phyloP scores from a whole-genome alignment of 2,888 invertebrate species.

The Brenthis hecate region DNA sequence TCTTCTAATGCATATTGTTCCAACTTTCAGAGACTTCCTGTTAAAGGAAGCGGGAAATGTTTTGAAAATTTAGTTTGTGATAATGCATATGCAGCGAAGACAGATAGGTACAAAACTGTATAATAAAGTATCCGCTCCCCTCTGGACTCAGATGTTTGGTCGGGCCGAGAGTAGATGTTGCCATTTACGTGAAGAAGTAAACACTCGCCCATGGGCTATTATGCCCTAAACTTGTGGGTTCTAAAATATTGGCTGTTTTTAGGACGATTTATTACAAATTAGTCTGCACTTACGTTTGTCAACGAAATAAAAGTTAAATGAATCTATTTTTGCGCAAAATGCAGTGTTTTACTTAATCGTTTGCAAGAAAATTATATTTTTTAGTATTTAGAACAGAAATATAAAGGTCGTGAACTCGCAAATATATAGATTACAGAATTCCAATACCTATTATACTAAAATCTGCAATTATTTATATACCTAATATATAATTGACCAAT shows the following conservation, averaged over 20 bases:
- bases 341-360: no score
- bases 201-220: slow-evolving; percentile 45
- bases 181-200: slow-evolving; percentile 53
- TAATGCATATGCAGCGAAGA: slow-evolving; percentile 39
- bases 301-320: no score
- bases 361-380: no score
- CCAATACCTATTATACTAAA: no score
- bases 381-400: no score
- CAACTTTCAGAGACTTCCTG: slow-evolving; percentile 46
- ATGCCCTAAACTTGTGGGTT: slow-evolving; percentile 36
- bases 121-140: slow-evolving; percentile 55
- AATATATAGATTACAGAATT: no score
- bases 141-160: slow-evolving; percentile 60
- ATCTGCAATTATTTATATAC: no score
- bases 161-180: slow-evolving; percentile 56
- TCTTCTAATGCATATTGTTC: slow-evolving; percentile 51
- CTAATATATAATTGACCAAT: no score
- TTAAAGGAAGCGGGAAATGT: slow-evolving; percentile 33
- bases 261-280: slow-evolving; percentile 7
- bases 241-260: slow-evolving; percentile 29
- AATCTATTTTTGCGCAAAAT: no score
- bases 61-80: slow-evolving; percentile 42
- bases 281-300: not conserved
- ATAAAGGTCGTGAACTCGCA: no score
- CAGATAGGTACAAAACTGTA: slow-evolving; percentile 33